These are phyloP conservation scores for Lithophane socia DNA, from an alignment of 2,888 invertebrate species.

Conservation along the genomic window DNA sequence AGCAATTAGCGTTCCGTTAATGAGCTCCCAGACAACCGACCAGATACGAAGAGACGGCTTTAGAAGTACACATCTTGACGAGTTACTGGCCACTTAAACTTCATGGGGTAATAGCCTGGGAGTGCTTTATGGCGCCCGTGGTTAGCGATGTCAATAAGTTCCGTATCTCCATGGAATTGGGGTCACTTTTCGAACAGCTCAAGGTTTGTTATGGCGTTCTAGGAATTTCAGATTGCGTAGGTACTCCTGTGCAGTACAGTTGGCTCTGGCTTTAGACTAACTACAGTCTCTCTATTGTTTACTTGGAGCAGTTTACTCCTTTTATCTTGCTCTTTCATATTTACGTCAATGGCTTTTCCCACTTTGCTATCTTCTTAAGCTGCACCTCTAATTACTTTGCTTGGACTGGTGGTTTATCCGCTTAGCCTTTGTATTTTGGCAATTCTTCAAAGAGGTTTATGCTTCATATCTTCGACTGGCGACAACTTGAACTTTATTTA, in stretches of 20 bases:
- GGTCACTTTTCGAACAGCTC: constrained; percentile 74
- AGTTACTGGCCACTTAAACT: constrained; percentile 74
- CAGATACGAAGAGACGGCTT: constrained; percentile 71
- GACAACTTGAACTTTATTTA: neutral
- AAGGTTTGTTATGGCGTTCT: constrained; percentile 38
- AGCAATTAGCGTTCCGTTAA: constrained; percentile 88
- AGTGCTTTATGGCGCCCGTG: constrained; percentile 75
- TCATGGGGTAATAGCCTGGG: constrained; percentile 76
- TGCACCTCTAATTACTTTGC: neutral
- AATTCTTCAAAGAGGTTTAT: constrained; percentile 21
- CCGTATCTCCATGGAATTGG: constrained; percentile 78
- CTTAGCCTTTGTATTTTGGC: constrained; percentile 1
- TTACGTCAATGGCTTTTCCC: constrained; percentile 8
- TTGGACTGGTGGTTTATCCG: neutral
- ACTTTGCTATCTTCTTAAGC: neutral
- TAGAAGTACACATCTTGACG: constrained; percentile 59
- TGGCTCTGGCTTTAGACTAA: constrained; percentile 3
- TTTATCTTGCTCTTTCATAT: constrained; percentile 23
- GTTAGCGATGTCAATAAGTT: constrained; percentile 73
- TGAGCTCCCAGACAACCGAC: constrained; percentile 83
- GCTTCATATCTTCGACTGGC: neutral
- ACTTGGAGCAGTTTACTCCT: constrained; percentile 4
- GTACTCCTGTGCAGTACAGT: constrained; percentile 38
- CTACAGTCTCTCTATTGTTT: constrained; percentile 21
- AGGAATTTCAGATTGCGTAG: constrained; percentile 54